Conservation (phyloP, 2,113 vertebrate genomes). For the Nibea coibor region DNA sequence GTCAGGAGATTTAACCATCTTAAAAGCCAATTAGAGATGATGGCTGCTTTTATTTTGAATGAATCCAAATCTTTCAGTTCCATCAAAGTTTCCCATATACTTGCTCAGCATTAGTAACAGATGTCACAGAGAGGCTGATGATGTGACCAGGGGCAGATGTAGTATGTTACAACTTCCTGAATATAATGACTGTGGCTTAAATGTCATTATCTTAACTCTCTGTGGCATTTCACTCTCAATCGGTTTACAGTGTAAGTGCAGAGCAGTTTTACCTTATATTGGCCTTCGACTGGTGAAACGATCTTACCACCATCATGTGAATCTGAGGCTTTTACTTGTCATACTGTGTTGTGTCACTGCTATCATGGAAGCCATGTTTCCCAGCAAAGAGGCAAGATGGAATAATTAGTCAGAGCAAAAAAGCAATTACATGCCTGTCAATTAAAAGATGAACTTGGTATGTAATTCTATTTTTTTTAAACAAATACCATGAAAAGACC, state of each 20-base stretch:
- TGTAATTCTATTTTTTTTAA: background rate
- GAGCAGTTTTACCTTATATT: constrained; percentile 31
- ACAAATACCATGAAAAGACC: constrained; percentile 12
- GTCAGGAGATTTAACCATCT: constrained; percentile 67
- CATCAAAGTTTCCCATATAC: constrained; percentile 70
- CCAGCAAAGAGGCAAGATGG: constrained; percentile 12
- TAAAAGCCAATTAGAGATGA: constrained; percentile 67
- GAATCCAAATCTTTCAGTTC: constrained; percentile 68
- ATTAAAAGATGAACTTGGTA: constrained; percentile 15
- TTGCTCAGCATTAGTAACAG: constrained; percentile 71
- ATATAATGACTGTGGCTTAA: constrained; percentile 57
- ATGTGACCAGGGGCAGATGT: constrained; percentile 61
- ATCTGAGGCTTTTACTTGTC: constrained; percentile 26
- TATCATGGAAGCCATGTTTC: constrained; percentile 16
- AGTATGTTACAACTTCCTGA: constrained; percentile 66
- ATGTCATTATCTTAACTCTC: constrained; percentile 61
- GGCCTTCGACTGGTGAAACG: constrained; percentile 8
- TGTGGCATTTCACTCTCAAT: constrained; percentile 38
- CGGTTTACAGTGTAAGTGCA: constrained; percentile 36
- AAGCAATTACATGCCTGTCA: constrained; percentile 13
- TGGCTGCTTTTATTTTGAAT: constrained; percentile 58
- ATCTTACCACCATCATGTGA: constrained; percentile 22
- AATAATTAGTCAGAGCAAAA: constrained; percentile 12
- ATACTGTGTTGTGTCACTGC: constrained; percentile 14
- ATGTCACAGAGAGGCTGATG: constrained; percentile 66